phyloP scores from a whole-genome alignment of 2,113 vertebrate genomes.

The Columba janthina region DNA sequence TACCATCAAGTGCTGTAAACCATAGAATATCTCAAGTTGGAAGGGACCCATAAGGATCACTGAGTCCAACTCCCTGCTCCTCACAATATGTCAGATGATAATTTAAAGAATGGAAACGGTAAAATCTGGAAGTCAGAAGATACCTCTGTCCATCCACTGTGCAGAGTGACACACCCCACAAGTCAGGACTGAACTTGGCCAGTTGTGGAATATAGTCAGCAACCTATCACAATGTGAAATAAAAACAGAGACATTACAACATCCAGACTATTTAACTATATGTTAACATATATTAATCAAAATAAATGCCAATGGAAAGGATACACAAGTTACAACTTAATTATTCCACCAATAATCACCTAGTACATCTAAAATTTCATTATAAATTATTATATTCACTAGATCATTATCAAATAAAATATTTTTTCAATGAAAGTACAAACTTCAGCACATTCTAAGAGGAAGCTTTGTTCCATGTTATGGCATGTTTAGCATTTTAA shows the following conservation, averaged over 20 bases:
- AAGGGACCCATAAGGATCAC: neutral
- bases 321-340: neutral
- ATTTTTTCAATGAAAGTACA: neutral
- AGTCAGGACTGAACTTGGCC: constrained; percentile 96
- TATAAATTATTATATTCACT: neutral
- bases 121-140: neutral
- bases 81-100: neutral
- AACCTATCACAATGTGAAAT: constrained; percentile 78
- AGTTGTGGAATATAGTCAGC: constrained; percentile 98
- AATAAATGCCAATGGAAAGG: neutral
- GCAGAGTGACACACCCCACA: constrained; percentile 96
- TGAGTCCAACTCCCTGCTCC: neutral
- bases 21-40: neutral
- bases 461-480: neutral
- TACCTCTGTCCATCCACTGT: constrained; percentile 98
- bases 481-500: neutral
- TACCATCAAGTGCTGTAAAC: neutral
- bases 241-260: neutral
- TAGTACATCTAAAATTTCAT: neutral
- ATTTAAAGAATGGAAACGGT: neutral
- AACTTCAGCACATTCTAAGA: neutral
- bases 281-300: neutral
- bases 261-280: neutral
- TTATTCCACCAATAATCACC: neutral
- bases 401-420: neutral